Evolutionary conservation across 1,140 invertebrate species (phyloP).

Genomic region (Drosophila pachea): DNA sequence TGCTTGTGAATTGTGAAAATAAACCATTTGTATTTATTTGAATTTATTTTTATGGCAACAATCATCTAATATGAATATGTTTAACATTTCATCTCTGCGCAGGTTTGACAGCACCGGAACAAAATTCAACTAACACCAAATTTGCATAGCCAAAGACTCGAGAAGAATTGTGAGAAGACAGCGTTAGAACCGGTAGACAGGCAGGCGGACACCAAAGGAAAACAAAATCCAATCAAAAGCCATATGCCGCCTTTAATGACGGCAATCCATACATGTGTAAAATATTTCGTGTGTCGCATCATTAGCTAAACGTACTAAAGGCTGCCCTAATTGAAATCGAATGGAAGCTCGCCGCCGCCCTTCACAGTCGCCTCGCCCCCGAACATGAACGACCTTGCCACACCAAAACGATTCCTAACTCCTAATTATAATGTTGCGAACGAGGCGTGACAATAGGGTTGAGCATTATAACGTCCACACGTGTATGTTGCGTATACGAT

Average conservation of each 20-base stretch:
- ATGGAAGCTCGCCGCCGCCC: not conserved
- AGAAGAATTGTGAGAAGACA: not conserved
- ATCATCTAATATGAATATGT: conserved; percentile 43
- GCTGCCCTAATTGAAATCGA: conserved; percentile 16
- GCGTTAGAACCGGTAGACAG: conserved; percentile 17
- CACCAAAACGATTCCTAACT: conserved; percentile 4
- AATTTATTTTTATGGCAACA: conserved; percentile 33
- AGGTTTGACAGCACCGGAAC: conserved; percentile 58
- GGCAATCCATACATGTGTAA: conserved; percentile 47
- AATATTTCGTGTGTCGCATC: conserved; percentile 48
- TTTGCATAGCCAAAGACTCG: conserved; percentile 55
- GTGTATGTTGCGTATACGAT: conserved; percentile 47
- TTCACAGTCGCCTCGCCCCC: not conserved
- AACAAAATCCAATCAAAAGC: conserved; percentile 57
- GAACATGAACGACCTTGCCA: not conserved
- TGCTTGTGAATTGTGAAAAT: conserved; percentile 29
- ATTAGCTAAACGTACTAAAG: conserved; percentile 29
- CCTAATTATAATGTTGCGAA: conserved; percentile 18
- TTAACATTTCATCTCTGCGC: conserved; percentile 29
- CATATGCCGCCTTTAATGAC: conserved; percentile 66
- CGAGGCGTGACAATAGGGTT: conserved; percentile 32
- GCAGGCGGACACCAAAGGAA: conserved; percentile 33
- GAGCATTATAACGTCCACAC: conserved; percentile 23
- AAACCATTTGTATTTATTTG: conserved; percentile 46
- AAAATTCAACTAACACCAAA: conserved; percentile 47